Conservation (phyloP, 2,797 vertebrate species). For the Acanthiza pusilla region DNA sequence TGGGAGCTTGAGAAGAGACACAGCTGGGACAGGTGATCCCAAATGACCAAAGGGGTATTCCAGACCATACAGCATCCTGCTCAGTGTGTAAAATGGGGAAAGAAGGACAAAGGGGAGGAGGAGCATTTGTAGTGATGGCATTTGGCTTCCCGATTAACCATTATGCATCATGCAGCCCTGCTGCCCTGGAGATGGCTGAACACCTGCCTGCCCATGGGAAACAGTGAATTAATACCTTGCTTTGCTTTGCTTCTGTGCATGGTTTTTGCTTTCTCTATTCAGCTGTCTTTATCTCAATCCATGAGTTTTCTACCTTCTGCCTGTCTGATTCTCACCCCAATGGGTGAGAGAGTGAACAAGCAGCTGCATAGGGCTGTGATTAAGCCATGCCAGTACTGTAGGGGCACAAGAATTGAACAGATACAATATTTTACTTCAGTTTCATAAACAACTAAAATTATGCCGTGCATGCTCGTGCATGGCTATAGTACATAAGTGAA, state of each 20-base stretch:
- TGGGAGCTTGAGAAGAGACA: background rate
- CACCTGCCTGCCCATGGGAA: background rate
- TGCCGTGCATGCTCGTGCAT: background rate
- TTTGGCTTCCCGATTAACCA: background rate
- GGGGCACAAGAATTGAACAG: background rate
- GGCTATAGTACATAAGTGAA: background rate
- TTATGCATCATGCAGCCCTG: accelerated
- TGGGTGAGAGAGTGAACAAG: accelerated
- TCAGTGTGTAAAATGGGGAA: background rate
- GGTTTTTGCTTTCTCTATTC: background rate
- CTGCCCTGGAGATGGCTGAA: background rate
- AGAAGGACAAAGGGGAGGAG: background rate
- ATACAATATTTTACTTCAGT: background rate
- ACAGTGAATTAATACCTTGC: background rate
- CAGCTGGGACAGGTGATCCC: background rate
- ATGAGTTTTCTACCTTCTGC: background rate
- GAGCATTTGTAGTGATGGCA: background rate
- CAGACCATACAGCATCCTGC: too few relatives aligned
- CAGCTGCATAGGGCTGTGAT: background rate
- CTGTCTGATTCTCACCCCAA: accelerated
- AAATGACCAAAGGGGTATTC: background rate
- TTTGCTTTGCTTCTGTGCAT: background rate
- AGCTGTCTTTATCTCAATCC: background rate
- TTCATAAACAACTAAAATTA: background rate
- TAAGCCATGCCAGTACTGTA: background rate